These are phyloP conservation scores for Ectemnius lituratus DNA, from an alignment of 2,888 invertebrate genomes.

Conservation along the genomic window DNA sequence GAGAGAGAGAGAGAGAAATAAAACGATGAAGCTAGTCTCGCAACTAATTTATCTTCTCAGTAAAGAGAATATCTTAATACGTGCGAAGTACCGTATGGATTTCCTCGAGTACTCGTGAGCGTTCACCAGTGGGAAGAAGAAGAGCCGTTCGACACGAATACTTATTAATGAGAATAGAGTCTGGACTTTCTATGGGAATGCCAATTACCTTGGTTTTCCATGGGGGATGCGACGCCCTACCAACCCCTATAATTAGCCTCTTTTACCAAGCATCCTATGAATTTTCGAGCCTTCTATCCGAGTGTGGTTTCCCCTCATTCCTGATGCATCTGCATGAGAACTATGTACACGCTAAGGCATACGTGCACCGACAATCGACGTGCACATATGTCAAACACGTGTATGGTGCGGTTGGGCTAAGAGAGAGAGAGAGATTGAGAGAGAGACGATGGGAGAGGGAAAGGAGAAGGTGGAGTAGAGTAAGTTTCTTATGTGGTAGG, in stretches of 20 bases:
- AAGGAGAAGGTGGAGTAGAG: background rate
- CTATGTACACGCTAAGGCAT: background rate
- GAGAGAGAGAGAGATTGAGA: too few species aligned
- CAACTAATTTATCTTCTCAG: too few species aligned
- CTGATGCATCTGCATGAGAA: background rate
- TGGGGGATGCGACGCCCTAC: background rate
- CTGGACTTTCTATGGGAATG: too few species aligned
- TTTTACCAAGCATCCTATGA: slow-evolving; percentile 5
- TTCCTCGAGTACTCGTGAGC: too few species aligned
- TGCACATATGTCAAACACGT: slow-evolving; percentile 17
- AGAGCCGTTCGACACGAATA: too few species aligned
- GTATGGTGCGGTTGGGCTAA: background rate
- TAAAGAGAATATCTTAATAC: too few species aligned
- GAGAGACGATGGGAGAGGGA: background rate
- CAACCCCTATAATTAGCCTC: background rate
- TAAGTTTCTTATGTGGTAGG: slow-evolving; percentile 6
- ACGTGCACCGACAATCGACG: background rate
- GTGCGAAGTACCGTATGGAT: too few species aligned
- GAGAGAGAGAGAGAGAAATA: too few species aligned
- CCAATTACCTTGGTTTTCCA: background rate
- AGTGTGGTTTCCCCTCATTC: background rate
- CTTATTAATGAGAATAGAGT: too few species aligned
- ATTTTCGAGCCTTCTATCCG: slow-evolving; percentile 13
- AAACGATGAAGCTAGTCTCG: too few species aligned
- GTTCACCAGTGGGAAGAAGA: too few species aligned